A percentile compares a stretch with the other conserved stretches of the same genome.
Evolutionary conservation across 2,113 vertebrate genomes (phyloP).

Genomic region (Bagarius yarrelli): DNA sequence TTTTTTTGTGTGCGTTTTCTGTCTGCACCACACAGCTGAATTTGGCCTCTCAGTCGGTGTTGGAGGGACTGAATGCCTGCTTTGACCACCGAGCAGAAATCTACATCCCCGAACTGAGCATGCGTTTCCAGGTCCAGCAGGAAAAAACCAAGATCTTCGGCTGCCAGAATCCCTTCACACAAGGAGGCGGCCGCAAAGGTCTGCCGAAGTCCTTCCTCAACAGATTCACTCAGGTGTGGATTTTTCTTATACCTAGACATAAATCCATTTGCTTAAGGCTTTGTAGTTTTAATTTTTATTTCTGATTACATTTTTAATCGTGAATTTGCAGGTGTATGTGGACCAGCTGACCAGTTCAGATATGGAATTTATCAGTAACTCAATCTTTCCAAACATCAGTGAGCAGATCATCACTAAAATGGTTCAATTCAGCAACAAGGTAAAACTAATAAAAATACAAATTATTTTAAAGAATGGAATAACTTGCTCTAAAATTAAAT

Average conservation of each 20-base stretch:
- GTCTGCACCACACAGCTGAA: constrained; percentile 75
- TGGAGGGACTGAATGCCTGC: constrained; percentile 97
- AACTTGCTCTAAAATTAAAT: too few species aligned
- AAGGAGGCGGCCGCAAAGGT: constrained; percentile 94
- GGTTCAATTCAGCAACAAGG: constrained; percentile 92
- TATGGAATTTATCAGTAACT: constrained; percentile 88
- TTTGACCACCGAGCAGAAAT: constrained; percentile 97
- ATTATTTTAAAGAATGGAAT: too few species aligned
- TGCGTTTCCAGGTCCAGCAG: constrained; percentile 91
- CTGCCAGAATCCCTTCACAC: constrained; percentile 93
- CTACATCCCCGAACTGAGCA: constrained; percentile 88
- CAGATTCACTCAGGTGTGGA: constrained; percentile 89
- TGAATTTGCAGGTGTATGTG: constrained; percentile 82
- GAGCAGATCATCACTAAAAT: constrained; percentile 83
- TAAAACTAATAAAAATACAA: constrained; percentile 57
- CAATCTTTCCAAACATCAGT: constrained; percentile 86
- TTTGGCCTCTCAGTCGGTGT: constrained; percentile 92
- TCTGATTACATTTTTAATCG: neutral
- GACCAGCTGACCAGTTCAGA: constrained; percentile 88
- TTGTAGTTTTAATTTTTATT: neutral
- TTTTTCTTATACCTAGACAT: neutral
- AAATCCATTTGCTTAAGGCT: neutral
- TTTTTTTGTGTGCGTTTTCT: neutral
- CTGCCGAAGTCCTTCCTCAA: constrained; percentile 96
- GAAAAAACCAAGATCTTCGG: constrained; percentile 94